These are phyloP conservation scores for Eucriotettix oculatus DNA, from an alignment of 2,888 invertebrate genomes.

Conservation along the genomic window DNA sequence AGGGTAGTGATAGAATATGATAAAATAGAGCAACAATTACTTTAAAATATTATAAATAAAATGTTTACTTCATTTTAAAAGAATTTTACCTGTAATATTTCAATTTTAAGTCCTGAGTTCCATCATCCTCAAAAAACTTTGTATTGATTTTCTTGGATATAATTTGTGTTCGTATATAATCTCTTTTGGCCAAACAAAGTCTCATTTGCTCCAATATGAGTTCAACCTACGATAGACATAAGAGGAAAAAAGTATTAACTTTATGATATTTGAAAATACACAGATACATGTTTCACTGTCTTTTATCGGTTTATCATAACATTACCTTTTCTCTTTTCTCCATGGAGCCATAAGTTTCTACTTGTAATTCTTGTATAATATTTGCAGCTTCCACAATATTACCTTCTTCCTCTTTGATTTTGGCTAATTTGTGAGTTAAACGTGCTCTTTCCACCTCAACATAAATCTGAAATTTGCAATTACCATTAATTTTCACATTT, in stretches of 20 bases:
- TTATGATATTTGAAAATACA: not conserved
- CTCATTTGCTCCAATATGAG: constrained; percentile 98
- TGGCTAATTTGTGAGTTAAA: constrained; percentile 76
- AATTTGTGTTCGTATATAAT: constrained; percentile 93
- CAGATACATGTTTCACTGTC: not conserved
- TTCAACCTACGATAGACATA: constrained; percentile 38
- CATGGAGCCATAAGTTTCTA: constrained; percentile 99
- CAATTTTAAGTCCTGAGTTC: constrained; percentile 50
- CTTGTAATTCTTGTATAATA: constrained; percentile 89
- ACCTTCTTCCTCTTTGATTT: constrained; percentile 68
- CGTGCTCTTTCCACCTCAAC: constrained; percentile 99
- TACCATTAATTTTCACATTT: no score
- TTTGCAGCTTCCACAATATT: constrained; percentile 79
- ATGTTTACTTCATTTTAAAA: not conserved
- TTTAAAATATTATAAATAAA: no score
- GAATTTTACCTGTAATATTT: constrained; percentile 43
- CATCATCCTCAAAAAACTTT: constrained; percentile 87
- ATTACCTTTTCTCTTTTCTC: constrained; percentile 79
- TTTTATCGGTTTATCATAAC: not conserved
- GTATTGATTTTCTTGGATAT: constrained; percentile 97
- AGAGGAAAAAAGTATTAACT: not conserved
- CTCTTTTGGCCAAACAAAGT: constrained; percentile 84
- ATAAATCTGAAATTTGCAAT: constrained; percentile 51
- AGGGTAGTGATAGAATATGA: no score
- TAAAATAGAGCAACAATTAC: no score